These are phyloP conservation scores for Nineta flava DNA, from an alignment of 2,888 invertebrate genomes.

Conservation along the genomic window DNA sequence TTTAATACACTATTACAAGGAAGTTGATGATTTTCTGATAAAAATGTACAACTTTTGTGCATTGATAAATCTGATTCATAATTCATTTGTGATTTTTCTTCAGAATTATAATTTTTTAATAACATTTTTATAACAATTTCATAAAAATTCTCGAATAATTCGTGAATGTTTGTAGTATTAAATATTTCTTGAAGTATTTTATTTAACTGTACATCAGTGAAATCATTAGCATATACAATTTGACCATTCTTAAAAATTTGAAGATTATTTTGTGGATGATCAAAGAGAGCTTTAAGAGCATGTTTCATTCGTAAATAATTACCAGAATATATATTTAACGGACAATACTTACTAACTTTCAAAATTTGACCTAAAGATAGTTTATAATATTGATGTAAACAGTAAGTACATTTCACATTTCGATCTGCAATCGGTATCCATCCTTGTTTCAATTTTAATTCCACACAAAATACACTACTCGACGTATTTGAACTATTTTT, in stretches of 20 bases:
- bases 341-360: neutral
- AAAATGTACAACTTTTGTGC: neutral
- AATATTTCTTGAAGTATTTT: neutral
- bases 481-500: neutral
- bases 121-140: neutral
- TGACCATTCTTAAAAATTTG: constrained; percentile 1
- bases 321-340: constrained; percentile 1
- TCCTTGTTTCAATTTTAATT: constrained; percentile 3
- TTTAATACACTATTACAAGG: neutral
- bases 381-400: neutral
- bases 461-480: neutral
- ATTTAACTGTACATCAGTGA: neutral
- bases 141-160: neutral
- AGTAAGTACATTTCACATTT: neutral
- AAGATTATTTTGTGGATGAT: constrained; percentile 1
- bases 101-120: neutral
- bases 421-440: neutral
- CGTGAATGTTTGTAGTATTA: neutral
- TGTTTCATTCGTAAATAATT: neutral
- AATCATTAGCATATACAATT: neutral
- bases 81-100: neutral
- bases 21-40: neutral
- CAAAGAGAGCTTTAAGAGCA: neutral
- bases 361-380: neutral
- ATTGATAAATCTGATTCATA: neutral